Conservation (phyloP, 2,888 invertebrate genomes). For the Fabriciana adippe region DNA sequence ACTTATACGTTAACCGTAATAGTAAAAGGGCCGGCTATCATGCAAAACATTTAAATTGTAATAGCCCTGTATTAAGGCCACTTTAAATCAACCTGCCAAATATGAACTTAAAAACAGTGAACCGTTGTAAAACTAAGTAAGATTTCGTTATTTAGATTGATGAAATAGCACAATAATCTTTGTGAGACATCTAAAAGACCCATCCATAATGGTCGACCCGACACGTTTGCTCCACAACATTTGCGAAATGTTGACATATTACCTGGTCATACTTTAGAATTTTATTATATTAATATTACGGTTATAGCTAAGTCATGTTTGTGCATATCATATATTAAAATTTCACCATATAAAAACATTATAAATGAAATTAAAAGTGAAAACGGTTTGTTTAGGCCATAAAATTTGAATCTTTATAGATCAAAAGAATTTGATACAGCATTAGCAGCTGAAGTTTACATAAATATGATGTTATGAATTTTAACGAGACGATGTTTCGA, state of each 20-base stretch:
- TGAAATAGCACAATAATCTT: constrained; percentile 54
- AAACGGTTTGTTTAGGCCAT: constrained; percentile 24
- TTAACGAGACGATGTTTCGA: constrained; percentile 31
- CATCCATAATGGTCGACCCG: constrained; percentile 50
- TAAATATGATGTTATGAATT: constrained; percentile 32
- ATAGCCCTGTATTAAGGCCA: constrained; percentile 21
- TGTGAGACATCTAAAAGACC: constrained; percentile 51
- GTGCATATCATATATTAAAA: neutral
- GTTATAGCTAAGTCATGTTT: too few species aligned
- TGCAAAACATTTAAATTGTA: constrained; percentile 19
- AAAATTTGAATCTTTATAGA: constrained; percentile 28
- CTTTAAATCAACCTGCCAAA: constrained; percentile 23
- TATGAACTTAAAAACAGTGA: constrained; percentile 18
- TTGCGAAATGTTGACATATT: constrained; percentile 43
- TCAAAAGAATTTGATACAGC: constrained; percentile 19
- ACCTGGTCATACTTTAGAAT: constrained; percentile 17
- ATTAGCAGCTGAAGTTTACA: constrained; percentile 22
- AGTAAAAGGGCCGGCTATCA: constrained; percentile 20
- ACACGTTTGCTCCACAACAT: constrained; percentile 49
- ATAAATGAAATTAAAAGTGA: neutral
- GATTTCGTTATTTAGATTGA: constrained; percentile 47
- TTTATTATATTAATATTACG: neutral
- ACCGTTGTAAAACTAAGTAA: constrained; percentile 16
- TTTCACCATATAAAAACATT: neutral
- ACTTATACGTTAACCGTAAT: constrained; percentile 1